phyloP scores from a whole-genome alignment of 2,113 vertebrate genomes.

The Siniperca chuatsi region DNA sequence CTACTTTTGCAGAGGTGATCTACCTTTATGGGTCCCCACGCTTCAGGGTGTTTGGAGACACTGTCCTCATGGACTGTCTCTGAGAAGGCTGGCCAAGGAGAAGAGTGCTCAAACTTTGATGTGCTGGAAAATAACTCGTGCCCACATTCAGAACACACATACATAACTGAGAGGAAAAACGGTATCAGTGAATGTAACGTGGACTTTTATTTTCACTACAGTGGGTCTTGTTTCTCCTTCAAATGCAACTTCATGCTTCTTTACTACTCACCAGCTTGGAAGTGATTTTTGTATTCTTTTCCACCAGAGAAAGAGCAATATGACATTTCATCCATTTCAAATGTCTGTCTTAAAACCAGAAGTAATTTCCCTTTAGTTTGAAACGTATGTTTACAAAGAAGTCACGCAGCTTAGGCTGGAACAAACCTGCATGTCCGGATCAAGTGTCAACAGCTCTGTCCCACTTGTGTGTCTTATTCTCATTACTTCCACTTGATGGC shows the following conservation, averaged over 20 bases:
- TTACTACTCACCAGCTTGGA: constrained; percentile 64
- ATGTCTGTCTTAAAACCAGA: background rate
- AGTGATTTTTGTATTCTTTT: constrained; percentile 69
- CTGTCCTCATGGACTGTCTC: constrained; percentile 88
- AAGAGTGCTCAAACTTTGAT: constrained; percentile 90
- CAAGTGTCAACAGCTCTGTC: constrained; percentile 24
- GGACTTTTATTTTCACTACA: background rate
- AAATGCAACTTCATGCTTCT: background rate
- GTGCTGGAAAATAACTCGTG: constrained; percentile 91
- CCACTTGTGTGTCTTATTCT: constrained; percentile 28
- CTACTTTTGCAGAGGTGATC: background rate
- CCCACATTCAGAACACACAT: constrained; percentile 89
- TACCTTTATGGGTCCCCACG: constrained; percentile 74
- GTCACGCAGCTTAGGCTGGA: constrained; percentile 13
- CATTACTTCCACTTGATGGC: constrained; percentile 59
- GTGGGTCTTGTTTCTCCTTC: background rate
- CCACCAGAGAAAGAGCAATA: constrained; percentile 71
- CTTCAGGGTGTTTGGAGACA: constrained; percentile 83
- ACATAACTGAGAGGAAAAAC: constrained; percentile 81
- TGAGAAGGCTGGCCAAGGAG: constrained; percentile 92
- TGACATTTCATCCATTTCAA: constrained; percentile 63
- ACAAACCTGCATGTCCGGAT: constrained; percentile 4
- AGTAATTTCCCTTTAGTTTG: background rate
- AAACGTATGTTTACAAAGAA: constrained; percentile 11
- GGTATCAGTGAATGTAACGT: background rate